A percentile compares a stretch with the other conserved stretches of the same genome.
Conservation (phyloP, 30 jellyfish, hydroid and myxozoan species). For the Cassiopea andromeda region DNA sequence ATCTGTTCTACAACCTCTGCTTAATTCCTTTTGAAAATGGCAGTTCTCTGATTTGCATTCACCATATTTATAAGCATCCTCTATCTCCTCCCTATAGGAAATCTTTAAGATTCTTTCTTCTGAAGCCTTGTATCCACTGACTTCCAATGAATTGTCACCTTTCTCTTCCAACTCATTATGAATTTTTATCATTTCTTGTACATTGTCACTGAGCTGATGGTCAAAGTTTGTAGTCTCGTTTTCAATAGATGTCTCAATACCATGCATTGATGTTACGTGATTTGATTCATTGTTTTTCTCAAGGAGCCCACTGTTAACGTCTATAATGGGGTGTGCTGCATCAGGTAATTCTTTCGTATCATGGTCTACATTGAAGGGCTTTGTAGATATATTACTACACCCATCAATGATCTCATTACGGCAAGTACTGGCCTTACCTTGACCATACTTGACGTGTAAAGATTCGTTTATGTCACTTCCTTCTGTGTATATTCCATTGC, state of each 20-base stretch:
- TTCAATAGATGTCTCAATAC: too few species aligned
- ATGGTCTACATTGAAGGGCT: background rate
- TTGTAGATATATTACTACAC: conserved; percentile 9
- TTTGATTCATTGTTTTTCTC: conserved; percentile 25
- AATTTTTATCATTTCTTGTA: too few species aligned
- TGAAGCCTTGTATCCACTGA: background rate
- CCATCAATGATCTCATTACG: conserved; percentile 38
- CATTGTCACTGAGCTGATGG: too few species aligned
- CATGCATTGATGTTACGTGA: background rate
- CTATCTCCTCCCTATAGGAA: background rate
- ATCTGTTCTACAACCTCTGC: background rate
- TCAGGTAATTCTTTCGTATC: background rate
- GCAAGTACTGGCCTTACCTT: background rate
- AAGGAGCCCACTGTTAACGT: conserved; percentile 5
- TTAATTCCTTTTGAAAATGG: background rate
- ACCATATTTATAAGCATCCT: too few species aligned
- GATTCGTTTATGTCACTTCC: background rate
- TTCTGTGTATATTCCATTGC: conserved; percentile 9
- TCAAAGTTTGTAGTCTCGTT: too few species aligned
- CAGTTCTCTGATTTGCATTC: too few species aligned
- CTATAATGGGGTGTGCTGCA: background rate
- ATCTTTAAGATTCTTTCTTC: background rate
- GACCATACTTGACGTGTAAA: background rate
- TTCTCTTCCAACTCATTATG: too few species aligned
- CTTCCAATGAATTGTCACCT: background rate